Evolutionary conservation across 2,113 vertebrate genomes (phyloP), one percentile per base, ranked within the genome.

Genomic region (Cyprinus carpio): DNA sequence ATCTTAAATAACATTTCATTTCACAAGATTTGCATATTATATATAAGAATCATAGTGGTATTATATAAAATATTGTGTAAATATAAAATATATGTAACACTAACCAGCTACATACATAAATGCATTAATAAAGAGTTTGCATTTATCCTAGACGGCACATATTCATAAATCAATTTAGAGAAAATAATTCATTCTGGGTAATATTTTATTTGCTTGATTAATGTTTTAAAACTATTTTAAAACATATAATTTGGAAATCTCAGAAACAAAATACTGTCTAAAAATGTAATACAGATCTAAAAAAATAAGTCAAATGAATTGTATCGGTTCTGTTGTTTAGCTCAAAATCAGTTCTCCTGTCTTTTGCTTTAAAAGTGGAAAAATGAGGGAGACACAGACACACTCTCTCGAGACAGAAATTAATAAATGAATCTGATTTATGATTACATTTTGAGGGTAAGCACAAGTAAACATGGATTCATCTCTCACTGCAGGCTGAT

Each of bases 181-280:
- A 62, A 87, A 87, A 89, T 87, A 75, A 58, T 92, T 93, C 88
- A 91, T 85, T 90, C 91, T 20, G 83, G 86, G 86, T 90, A 90
- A 93, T 92, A 91, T 93, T 93, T 93, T 92, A 93, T 89, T 89
- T 89, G 76, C 84, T 89, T 64, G 87, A 92, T 91, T 60, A 88
- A 88, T 82, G 92, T 92, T 91, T 91, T 88, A 93, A 93, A 93
- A 93, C 90, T 92, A 91, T 72, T 40, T 40, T 40, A 23, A 72
- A n/a, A 72, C 69, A 72, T 34, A 67, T 9, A 34, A 90, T 93
- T 92, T 76, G 37, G 49, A 89, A 88, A 84, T 83, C 89, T 92
- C 90, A 86, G 89, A 88, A 84, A 86, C 91, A 83, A 90, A 88
- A 91, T 88, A 91, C 87, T 82, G 89, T 90, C 86, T 84, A 90